These are phyloP conservation scores for Clamator glandarius DNA, from an alignment of 2,797 vertebrate species.

Conservation along the genomic window DNA sequence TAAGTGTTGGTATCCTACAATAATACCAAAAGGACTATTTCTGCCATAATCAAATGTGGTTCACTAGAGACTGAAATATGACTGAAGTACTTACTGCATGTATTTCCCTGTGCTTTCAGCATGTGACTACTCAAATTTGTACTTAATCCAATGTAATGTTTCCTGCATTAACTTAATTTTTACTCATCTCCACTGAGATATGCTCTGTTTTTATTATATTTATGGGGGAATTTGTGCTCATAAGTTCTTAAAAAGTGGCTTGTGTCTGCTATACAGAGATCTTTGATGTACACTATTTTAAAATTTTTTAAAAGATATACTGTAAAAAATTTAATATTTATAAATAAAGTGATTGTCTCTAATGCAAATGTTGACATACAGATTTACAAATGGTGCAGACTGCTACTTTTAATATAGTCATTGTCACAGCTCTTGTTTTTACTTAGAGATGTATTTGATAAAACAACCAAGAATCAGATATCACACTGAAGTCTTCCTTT, in stretches of 20 bases:
- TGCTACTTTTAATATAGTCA: not conserved
- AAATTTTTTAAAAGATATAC: not conserved
- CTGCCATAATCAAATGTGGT: not conserved
- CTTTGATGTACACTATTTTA: not conserved
- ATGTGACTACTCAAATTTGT: not conserved
- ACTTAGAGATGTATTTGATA: not conserved
- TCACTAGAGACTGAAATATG: not conserved
- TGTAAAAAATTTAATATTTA: not conserved
- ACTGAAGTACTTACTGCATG: accelerated
- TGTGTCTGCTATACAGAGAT: not conserved
- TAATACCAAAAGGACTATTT: not conserved
- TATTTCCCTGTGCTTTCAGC: not conserved
- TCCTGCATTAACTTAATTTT: not conserved
- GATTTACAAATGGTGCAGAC: not conserved
- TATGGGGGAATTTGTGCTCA: not conserved
- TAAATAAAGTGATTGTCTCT: not conserved
- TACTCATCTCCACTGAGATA: not conserved
- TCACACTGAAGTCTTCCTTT: not conserved
- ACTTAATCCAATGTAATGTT: not conserved
- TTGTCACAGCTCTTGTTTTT: not conserved
- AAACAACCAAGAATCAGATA: not conserved
- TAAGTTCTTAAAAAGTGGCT: not conserved
- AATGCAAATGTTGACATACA: not conserved
- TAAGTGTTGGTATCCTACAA: not conserved
- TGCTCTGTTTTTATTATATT: not conserved